Percentiles rank a stretch among this genome's conserved stretches.
phyloP scores from a whole-genome alignment of 2,113 vertebrate genomes.

The Emydura subglobosa region DNA sequence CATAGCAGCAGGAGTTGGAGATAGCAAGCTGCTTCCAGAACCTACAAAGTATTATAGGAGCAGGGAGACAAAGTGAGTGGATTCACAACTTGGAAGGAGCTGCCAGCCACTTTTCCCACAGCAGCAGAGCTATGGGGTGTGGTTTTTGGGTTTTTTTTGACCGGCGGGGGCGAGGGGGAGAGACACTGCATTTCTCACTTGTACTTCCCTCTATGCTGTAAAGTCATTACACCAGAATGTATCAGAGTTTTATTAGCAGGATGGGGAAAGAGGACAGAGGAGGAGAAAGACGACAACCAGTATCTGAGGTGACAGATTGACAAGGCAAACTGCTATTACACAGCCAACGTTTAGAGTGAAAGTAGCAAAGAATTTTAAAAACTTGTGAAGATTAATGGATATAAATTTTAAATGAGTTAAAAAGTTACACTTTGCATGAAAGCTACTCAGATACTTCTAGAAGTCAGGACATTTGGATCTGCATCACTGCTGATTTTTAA shows the following conservation, averaged over 20 bases:
- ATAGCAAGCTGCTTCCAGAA: not conserved
- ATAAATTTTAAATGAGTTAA: not conserved
- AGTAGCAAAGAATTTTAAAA: not conserved
- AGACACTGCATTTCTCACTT: not conserved
- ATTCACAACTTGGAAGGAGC: rapidly evolving
- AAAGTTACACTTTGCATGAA: not conserved
- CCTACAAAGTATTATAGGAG: not conserved
- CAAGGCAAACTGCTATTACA: not conserved
- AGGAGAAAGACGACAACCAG: not conserved
- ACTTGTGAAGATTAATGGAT: not conserved
- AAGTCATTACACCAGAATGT: not conserved
- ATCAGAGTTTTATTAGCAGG: not conserved
- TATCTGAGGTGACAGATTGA: rapidly evolving
- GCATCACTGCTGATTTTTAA: not conserved
- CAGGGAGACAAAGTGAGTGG: not conserved
- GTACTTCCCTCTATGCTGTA: not conserved
- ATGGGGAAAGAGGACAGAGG: not conserved
- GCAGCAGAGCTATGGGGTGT: not conserved
- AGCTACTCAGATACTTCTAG: not conserved
- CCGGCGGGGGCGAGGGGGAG: not conserved
- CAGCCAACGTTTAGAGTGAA: not conserved
- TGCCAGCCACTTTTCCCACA: not conserved
- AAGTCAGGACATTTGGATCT: not conserved
- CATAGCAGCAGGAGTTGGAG: not conserved
- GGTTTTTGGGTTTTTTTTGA: not conserved